A percentile compares a stretch with the other conserved stretches of the same genome.
Evolutionary conservation across 2,888 invertebrate species (phyloP).

Genomic region (Agonopterix alstromeriana): DNA sequence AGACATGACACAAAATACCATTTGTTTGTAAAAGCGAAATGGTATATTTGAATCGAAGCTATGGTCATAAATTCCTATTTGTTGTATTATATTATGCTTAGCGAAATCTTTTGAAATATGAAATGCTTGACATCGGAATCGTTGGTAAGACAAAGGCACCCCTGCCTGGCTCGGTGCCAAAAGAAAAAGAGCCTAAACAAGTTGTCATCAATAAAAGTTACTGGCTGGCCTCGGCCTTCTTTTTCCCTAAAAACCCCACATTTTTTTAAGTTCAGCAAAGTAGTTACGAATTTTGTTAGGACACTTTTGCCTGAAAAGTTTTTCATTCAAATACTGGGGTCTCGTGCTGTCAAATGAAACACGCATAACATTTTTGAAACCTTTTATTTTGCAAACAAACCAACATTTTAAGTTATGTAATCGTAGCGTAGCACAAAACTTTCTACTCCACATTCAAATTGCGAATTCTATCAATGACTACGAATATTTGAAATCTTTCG

Average conservation of each 20-base stretch:
- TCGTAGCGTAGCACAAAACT: too few relatives aligned
- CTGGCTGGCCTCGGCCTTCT: slow-evolving; percentile 31
- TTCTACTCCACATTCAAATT: too few relatives aligned
- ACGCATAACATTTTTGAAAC: too few relatives aligned
- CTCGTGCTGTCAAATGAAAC: too few relatives aligned
- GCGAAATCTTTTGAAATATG: slow-evolving; percentile 5
- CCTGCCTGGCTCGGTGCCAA: slow-evolving; percentile 47
- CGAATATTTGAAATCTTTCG: slow-evolving; percentile 27
- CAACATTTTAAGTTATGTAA: too few relatives aligned
- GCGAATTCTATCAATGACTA: neutral
- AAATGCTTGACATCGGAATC: slow-evolving; percentile 12
- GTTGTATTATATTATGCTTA: slow-evolving; percentile 1
- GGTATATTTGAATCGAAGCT: neutral
- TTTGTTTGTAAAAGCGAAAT: too few relatives aligned
- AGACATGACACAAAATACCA: too few relatives aligned
- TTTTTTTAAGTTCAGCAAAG: neutral
- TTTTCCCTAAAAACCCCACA: slow-evolving; percentile 22
- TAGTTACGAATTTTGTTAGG: neutral
- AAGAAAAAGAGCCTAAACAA: slow-evolving; percentile 29
- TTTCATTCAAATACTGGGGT: neutral
- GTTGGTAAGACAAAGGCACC: slow-evolving; percentile 39
- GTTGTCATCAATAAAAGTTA: slow-evolving; percentile 58
- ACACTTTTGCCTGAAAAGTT: neutral
- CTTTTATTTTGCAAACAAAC: too few relatives aligned
- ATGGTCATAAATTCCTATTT: slow-evolving; percentile 1